Evolutionary conservation across 2,113 vertebrate genomes (phyloP).

Genomic region (Arothron firmamentum): DNA sequence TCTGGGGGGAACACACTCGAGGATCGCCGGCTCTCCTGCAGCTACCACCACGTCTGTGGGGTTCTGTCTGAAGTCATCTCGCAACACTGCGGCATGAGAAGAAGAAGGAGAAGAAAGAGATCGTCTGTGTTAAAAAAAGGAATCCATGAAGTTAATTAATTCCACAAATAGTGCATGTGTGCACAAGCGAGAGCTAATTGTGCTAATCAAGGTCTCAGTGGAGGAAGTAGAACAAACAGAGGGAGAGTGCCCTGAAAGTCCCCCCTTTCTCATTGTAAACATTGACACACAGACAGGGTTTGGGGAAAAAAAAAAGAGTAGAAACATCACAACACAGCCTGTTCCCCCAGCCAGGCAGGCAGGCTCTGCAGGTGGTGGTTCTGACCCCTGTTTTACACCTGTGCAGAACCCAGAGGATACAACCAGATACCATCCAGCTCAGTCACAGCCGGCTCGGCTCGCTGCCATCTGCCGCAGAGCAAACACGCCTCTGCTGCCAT

Average conservation of each 20-base stretch:
- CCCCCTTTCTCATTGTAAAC: constrained; percentile 67
- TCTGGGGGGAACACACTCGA: constrained; percentile 94
- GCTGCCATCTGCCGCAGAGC: no score
- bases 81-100: constrained; percentile 78
- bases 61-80: constrained; percentile 97
- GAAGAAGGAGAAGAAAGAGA: not conserved
- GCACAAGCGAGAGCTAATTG: constrained; percentile 67
- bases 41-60: constrained; percentile 95
- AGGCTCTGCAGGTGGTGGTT: not conserved
- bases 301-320: constrained; percentile 34
- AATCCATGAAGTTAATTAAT: not conserved
- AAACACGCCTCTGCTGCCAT: no score
- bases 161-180: not conserved
- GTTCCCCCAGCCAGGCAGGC: no score
- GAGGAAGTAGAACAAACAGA: constrained; percentile 71
- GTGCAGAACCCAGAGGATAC: not conserved
- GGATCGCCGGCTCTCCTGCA: constrained; percentile 91
- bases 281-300: constrained; percentile 16
- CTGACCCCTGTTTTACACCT: not conserved
- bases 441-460: no score
- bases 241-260: constrained; percentile 64
- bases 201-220: constrained; percentile 67
- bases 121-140: not conserved
- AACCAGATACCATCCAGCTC: not conserved
- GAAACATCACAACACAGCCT: constrained; percentile 49